These are phyloP conservation scores for Acromyrmex charruanus DNA, from an alignment of 1,140 invertebrate genomes.

Conservation along the genomic window DNA sequence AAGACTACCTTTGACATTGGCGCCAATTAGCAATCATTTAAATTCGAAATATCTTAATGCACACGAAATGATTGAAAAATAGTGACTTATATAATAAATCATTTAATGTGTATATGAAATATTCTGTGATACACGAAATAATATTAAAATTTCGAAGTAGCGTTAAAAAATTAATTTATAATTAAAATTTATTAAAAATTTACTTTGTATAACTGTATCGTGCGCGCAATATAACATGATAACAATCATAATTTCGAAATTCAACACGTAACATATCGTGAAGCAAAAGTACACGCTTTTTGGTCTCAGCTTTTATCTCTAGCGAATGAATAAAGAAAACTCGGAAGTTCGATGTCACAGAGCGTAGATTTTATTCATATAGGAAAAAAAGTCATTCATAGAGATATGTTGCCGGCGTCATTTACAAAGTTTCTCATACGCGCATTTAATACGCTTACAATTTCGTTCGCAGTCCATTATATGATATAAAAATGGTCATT, in stretches of 20 bases:
- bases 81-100: neutral
- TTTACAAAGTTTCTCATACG: conserved; percentile 68
- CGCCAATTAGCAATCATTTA: neutral
- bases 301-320: neutral
- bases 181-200: neutral
- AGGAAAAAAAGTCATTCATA: conserved; percentile 74
- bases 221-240: neutral
- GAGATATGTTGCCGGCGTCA: conserved; percentile 74
- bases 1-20: neutral
- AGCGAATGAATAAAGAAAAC: neutral
- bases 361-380: conserved; percentile 73
- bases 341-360: conserved; percentile 54
- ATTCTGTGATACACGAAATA: neutral
- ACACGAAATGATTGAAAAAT: neutral
- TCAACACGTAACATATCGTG: neutral
- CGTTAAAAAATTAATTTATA: neutral
- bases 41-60: neutral
- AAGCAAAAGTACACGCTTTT: neutral
- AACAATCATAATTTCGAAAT: neutral
- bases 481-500: conserved; percentile 76
- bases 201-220: neutral
- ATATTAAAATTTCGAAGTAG: neutral
- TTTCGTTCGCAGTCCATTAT: conserved; percentile 59
- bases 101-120: neutral
- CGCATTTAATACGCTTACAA: conserved; percentile 59